Base-by-base conservation (phyloP, 2,113 vertebrate genomes). In the Rallus limicola region DNA sequence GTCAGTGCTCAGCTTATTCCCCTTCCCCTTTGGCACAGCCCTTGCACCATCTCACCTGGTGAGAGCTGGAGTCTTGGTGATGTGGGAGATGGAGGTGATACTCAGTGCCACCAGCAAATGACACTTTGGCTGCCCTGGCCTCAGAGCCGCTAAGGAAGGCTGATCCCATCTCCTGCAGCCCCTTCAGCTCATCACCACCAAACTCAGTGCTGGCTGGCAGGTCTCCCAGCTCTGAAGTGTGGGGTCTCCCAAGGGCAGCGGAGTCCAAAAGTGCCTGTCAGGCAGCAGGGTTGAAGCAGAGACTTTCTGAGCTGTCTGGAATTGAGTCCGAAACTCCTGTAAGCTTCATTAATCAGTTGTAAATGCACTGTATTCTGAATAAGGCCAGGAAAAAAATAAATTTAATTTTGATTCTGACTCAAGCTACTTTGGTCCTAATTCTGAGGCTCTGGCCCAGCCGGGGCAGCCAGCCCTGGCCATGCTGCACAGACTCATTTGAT, bases 331-430 rank as follows among this genome's bases (percentile, higher is more conserved):
- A 93, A 97, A 96, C 94, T 92, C 67, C 50, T 16, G 9, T 94
- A 83, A 72, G 65, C 85, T 88, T 96, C 67, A 33, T 96, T 97
- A 97, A 96, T 96, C 87, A 84, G 78, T 79, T 95, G 40, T 94
- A 95, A 97, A 95, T 75, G 82, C 76, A 64, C 82, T 31, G 71
- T 86, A 84, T 88, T 92, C 95, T 83, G 63, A 81, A 72, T 82
- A 91, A 94, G 92, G 91, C 88, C 95, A 96, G 85, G 85, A 36
- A 93, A 96, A 78, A 90, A 86, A 89, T 86, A 92, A 83, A 96
- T 95, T 95, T 92, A 95, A 96, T 97, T 95, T 92, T 81, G 90
- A 82, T 72, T 95, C 69, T 81, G 81, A 93, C 88, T 95, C 92
- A 82, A 89, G 93, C 94, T 94, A 92, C 94, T 95, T 93, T 63